Evolutionary conservation across 2,888 invertebrate genomes (phyloP).

Genomic region (Schizotus pectinicornis): DNA sequence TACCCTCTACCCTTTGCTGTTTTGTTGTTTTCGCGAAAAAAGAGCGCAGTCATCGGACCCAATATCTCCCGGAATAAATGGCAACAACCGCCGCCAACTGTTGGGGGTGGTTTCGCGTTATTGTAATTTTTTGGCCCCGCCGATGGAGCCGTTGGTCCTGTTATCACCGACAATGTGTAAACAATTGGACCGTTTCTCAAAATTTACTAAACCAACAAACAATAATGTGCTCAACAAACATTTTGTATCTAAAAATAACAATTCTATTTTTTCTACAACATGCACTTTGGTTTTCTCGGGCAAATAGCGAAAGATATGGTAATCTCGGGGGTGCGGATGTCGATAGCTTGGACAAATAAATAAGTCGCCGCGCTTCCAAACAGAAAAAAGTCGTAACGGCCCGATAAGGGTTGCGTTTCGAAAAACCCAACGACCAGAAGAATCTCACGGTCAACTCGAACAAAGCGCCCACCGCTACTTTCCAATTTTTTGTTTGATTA

Average conservation of each 20-base stretch:
- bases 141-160: too few relatives aligned
- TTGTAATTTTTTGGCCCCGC: too few relatives aligned
- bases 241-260: slow-evolving; percentile 55
- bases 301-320: slow-evolving; percentile 52
- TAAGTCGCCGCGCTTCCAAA: slow-evolving; percentile 25
- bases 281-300: slow-evolving; percentile 55
- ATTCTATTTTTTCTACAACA: slow-evolving; percentile 52
- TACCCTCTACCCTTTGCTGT: slow-evolving; percentile 52
- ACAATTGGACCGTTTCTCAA: slow-evolving; percentile 26
- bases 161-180: neutral
- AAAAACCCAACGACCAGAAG: slow-evolving; percentile 3
- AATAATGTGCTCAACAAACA: slow-evolving; percentile 51
- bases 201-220: slow-evolving; percentile 49
- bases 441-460: neutral
- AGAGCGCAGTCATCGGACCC: slow-evolving; percentile 38
- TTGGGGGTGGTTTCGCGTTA: too few relatives aligned
- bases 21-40: slow-evolving; percentile 39
- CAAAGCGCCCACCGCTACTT: too few relatives aligned
- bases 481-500: too few relatives aligned
- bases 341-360: slow-evolving; percentile 35
- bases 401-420: too few relatives aligned
- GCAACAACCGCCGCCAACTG: neutral
- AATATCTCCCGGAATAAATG: neutral
- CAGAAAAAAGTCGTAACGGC: slow-evolving; percentile 31
- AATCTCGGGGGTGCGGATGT: slow-evolving; percentile 46